phyloP scores from a whole-genome alignment of 2,113 vertebrate genomes.

The Daboia siamensis region DNA sequence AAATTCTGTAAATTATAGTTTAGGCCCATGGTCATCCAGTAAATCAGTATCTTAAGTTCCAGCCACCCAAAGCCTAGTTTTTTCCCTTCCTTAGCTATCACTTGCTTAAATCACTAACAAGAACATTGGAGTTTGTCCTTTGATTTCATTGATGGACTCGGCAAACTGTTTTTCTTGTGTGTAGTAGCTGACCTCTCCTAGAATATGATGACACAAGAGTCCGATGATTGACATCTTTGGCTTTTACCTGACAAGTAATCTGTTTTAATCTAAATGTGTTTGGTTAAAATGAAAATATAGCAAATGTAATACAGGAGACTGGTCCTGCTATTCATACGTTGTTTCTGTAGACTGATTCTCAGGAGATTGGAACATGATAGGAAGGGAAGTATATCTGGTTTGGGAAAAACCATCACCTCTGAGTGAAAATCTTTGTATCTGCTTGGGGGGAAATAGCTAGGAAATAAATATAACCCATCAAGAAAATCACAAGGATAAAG shows the following conservation, averaged over 20 bases:
- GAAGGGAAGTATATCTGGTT: neutral
- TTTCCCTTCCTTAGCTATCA: neutral
- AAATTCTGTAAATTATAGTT: neutral
- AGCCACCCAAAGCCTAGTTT: neutral
- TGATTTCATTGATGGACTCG: neutral
- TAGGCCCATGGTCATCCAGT: neutral
- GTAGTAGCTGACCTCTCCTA: neutral
- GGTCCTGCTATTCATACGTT: neutral
- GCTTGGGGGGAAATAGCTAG: neutral
- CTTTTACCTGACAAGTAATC: neutral
- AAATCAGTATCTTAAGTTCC: neutral
- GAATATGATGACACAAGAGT: fast-evolving
- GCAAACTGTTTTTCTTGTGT: neutral
- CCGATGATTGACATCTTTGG: neutral
- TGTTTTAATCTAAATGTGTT: fast-evolving
- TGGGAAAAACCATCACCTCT: neutral
- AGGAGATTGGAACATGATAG: neutral
- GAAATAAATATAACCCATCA: neutral
- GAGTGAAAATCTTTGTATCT: neutral
- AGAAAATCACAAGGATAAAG: neutral
- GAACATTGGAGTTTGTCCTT: neutral
- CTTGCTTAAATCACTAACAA: neutral
- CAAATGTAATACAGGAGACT: neutral
- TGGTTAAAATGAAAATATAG: fast-evolving
- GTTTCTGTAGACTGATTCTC: neutral